phyloP scores from a whole-genome alignment of 2,888 invertebrate species.

The Strigamia crassipes region DNA sequence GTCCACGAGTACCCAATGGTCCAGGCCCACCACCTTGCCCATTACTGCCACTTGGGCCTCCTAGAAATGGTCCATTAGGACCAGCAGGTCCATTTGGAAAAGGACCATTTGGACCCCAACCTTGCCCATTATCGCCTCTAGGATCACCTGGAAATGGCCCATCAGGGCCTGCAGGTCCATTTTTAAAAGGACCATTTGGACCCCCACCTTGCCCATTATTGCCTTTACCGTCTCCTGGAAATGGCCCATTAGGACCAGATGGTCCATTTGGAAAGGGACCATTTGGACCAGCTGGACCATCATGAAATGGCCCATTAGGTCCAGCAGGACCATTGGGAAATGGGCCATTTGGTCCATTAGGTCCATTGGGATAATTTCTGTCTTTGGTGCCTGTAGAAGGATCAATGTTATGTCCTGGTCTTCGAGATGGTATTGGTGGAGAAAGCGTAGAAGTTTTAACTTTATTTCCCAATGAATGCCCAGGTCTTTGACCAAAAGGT shows the following conservation, averaged over 20 bases:
- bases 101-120: conserved; percentile 45
- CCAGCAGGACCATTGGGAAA: conserved; percentile 39
- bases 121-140: conserved; percentile 36
- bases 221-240: conserved; percentile 5
- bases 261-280: conserved; percentile 47
- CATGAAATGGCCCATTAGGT: conserved; percentile 46
- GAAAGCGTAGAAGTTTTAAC: neutral
- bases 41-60: neutral
- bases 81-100: conserved; percentile 44
- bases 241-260: conserved; percentile 37
- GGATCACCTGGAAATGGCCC: conserved; percentile 2
- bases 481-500: conserved; percentile 10
- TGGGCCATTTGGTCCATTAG: conserved; percentile 16
- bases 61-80: conserved; percentile 43
- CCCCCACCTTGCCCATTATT: neutral
- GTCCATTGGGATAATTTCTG: conserved; percentile 13
- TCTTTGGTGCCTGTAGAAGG: neutral
- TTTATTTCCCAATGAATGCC: neutral
- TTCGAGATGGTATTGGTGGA: neutral
- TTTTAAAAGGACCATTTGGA: conserved; percentile 43
- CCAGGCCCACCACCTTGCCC: neutral
- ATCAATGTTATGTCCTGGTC: neutral
- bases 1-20: neutral
- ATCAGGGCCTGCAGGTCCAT: conserved; percentile 12
- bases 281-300: conserved; percentile 46